phyloP scores from a whole-genome alignment of 2,888 invertebrate species.

The Apoda limacodes region DNA sequence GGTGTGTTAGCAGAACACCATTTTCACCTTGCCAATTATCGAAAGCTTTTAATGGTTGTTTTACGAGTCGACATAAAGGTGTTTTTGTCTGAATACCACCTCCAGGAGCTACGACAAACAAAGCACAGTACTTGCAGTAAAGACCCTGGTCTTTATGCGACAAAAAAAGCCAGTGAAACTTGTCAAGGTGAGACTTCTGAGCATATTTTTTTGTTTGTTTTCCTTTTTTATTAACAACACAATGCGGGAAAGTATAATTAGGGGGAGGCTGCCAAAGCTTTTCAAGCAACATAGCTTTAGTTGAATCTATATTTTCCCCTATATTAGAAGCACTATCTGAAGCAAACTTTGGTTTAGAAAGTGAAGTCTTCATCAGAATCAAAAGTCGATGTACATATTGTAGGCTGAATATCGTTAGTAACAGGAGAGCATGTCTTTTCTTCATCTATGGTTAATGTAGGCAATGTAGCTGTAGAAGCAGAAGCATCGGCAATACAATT shows the following conservation, averaged over 20 bases:
- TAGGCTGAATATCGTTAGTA: constrained; percentile 8
- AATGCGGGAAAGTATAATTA: constrained; percentile 7
- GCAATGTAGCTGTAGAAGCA: no score
- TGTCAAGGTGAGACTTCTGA: constrained; percentile 6
- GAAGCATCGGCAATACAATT: constrained; percentile 11
- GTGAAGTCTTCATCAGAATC: no score
- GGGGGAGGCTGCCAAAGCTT: constrained; percentile 1
- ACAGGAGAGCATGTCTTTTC: constrained; percentile 7
- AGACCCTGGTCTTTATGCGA: constrained; percentile 8
- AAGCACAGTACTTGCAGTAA: constrained; percentile 1
- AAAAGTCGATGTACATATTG: no score
- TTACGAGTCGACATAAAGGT: no score
- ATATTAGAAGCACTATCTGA: constrained; percentile 7
- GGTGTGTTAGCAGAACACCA: no score
- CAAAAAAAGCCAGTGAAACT: constrained; percentile 8
- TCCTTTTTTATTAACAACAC: constrained; percentile 3
- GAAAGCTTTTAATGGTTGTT: no score
- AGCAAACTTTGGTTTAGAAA: constrained; percentile 6
- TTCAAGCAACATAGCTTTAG: no score
- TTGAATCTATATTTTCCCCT: constrained; percentile 2
- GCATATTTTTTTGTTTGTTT: no score
- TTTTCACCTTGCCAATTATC: no score
- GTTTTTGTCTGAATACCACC: no score
- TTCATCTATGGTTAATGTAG: constrained; percentile 9
- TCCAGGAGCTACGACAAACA: no score